phyloP scores from a whole-genome alignment of 2,888 invertebrate species.

The Plutella xylostella region DNA sequence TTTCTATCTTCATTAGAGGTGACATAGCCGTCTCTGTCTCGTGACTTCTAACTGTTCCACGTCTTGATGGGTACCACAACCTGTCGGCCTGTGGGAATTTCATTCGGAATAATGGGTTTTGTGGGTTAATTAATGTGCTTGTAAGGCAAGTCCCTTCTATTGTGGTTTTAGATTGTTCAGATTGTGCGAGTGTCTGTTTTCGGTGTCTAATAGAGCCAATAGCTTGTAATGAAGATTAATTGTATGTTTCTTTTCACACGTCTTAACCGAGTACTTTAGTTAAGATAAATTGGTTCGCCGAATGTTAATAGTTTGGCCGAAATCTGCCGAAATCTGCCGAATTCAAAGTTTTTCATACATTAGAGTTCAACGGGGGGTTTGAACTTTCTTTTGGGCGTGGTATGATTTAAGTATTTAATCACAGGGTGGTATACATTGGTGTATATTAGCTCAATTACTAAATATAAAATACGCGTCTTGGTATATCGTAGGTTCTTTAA shows the following conservation, averaged over 20 bases:
- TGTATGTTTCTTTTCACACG: not conserved
- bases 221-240: not conserved
- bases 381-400: too few species aligned
- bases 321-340: conserved; percentile 1
- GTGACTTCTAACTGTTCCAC: conserved; percentile 23
- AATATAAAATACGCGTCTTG: too few species aligned
- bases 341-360: conserved; percentile 21
- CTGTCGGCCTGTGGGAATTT: conserved; percentile 32
- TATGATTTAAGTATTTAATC: too few species aligned
- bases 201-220: conserved; percentile 7
- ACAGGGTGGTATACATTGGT: too few species aligned
- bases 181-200: conserved; percentile 19
- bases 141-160: conserved; percentile 23
- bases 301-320: too few species aligned
- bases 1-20: conserved; percentile 19
- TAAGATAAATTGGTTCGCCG: too few species aligned
- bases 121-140: conserved; percentile 34
- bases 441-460: too few species aligned
- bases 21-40: conserved; percentile 26
- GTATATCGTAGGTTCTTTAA: too few species aligned
- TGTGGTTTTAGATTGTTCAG: too few species aligned
- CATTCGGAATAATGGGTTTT: conserved; percentile 28
- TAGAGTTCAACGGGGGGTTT: conserved; percentile 20
- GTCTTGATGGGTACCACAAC: conserved; percentile 45
- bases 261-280: too few species aligned